These are phyloP conservation scores for Nymphicus hollandicus DNA, from an alignment of 2,113 vertebrate genomes.

Conservation along the genomic window DNA sequence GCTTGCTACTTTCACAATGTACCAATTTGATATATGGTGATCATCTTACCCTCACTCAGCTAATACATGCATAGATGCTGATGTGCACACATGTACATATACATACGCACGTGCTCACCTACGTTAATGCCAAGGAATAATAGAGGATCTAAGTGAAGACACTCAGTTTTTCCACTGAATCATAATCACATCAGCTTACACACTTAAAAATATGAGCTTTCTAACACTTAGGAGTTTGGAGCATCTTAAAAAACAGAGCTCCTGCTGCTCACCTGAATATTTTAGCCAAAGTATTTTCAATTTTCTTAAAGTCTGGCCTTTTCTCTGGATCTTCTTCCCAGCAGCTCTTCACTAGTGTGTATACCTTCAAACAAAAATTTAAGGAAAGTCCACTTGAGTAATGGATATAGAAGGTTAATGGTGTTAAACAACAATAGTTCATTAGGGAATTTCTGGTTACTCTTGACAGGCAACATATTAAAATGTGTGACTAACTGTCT, in stretches of 20 bases:
- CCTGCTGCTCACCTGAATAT: conserved; percentile 86
- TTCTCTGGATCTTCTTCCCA: conserved; percentile 99
- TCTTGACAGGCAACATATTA: conserved; percentile 9
- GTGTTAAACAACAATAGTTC: not conserved
- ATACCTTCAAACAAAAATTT: conserved; percentile 74
- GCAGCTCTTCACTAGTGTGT: conserved; percentile 86
- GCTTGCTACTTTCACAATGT: conserved; percentile 15
- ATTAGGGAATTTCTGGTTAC: not conserved
- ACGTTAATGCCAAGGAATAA: not conserved
- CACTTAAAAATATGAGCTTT: not conserved
- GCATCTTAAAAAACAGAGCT: not conserved
- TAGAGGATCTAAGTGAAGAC: not conserved
- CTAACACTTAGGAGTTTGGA: not conserved
- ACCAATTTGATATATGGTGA: not conserved
- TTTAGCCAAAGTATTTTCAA: conserved; percentile 86
- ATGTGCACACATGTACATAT: not conserved
- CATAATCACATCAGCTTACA: not conserved
- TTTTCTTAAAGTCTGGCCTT: conserved; percentile 95
- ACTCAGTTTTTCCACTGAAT: not conserved
- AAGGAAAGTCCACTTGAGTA: not conserved
- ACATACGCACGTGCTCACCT: not conserved
- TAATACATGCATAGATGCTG: not conserved
- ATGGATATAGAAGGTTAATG: not conserved
- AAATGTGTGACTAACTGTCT: conserved; percentile 33
- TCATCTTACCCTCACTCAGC: not conserved